These are phyloP conservation scores for Philotrypesis tridentata DNA, from an alignment of 1,140 invertebrate genomes.

Conservation along the genomic window DNA sequence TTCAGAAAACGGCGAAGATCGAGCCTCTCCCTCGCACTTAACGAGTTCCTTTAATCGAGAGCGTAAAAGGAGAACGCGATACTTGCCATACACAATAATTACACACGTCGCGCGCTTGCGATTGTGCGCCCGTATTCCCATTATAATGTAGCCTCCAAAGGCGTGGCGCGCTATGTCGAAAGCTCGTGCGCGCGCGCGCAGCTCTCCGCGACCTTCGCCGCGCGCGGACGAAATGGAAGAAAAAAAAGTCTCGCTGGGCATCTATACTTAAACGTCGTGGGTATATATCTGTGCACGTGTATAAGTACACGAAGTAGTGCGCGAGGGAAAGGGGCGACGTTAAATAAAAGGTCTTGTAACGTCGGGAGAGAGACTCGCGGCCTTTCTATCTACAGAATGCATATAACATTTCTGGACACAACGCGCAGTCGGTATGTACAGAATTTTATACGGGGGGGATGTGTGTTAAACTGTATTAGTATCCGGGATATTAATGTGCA, in stretches of 20 bases:
- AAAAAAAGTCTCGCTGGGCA: not conserved
- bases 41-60: slow-evolving; percentile 40
- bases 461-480: no score
- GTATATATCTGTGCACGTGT: no score
- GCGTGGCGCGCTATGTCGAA: slow-evolving; percentile 40
- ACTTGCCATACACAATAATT: slow-evolving; percentile 25
- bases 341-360: slow-evolving; percentile 25
- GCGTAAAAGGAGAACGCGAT: slow-evolving; percentile 17
- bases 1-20: not conserved
- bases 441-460: no score
- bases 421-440: no score
- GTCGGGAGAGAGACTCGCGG: not conserved
- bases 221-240: not conserved
- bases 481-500: not conserved
- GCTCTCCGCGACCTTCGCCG: slow-evolving; percentile 4
- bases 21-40: not conserved
- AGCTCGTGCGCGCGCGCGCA: slow-evolving; percentile 16
- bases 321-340: not conserved
- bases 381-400: not conserved
- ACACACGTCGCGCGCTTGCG: slow-evolving; percentile 1
- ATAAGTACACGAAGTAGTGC: no score
- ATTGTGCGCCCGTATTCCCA: not conserved
- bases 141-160: slow-evolving; percentile 26
- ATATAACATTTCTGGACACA: not conserved
- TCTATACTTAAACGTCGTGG: no score